Evolutionary conservation across 2,888 invertebrate genomes (phyloP).

Genomic region (Caenorhabditis becei): DNA sequence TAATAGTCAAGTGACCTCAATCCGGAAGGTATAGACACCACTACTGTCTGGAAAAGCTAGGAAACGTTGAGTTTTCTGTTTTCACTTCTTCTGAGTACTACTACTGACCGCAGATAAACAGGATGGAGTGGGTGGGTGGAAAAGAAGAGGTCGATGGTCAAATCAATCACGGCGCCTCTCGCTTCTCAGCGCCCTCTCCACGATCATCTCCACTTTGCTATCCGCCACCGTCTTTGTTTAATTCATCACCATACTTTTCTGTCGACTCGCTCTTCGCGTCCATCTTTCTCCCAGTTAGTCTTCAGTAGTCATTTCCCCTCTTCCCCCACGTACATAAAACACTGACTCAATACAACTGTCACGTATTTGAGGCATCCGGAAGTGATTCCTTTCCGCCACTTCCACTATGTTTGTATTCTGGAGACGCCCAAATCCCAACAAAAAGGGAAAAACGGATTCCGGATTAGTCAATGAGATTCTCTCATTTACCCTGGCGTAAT

Average conservation of each 20-base stretch:
- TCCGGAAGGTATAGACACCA: not conserved
- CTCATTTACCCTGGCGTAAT: not conserved
- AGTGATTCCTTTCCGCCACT: not conserved
- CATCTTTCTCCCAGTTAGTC: constrained; percentile 13
- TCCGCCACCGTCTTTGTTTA: constrained; percentile 46
- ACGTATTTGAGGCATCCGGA: not conserved
- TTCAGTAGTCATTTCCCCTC: constrained; percentile 9
- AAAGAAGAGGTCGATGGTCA: not conserved
- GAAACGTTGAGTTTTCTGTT: not conserved
- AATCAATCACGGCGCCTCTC: constrained; percentile 43
- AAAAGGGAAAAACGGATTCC: not conserved
- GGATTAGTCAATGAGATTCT: constrained; percentile 10
- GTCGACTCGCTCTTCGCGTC: constrained; percentile 4
- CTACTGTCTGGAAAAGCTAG: no score
- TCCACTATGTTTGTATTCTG: not conserved
- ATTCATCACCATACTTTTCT: constrained; percentile 44
- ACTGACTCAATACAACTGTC: not conserved
- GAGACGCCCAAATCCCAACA: not conserved
- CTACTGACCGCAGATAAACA: constrained; percentile 3
- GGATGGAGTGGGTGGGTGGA: not conserved
- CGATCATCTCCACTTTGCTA: constrained; percentile 19
- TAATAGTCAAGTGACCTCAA: not conserved
- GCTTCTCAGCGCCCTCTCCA: constrained; percentile 9
- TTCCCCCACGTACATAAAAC: not conserved
- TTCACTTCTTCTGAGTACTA: not conserved